Evolutionary conservation across 2,113 vertebrate species (phyloP).

Genomic region (Damaliscus lunatus): DNA sequence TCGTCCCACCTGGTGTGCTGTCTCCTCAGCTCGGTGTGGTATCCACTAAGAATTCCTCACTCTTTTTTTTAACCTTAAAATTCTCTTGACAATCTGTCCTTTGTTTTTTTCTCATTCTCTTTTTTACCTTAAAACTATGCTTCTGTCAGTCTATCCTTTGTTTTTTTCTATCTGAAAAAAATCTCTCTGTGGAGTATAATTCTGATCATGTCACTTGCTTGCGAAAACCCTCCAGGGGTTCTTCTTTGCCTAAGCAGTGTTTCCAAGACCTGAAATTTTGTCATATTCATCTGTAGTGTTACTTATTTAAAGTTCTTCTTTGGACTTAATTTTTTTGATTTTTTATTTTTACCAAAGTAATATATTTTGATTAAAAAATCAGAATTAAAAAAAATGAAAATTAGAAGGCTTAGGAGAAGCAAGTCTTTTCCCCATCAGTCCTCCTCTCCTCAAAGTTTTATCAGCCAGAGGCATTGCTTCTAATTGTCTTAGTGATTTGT

Average conservation of each 20-base stretch:
- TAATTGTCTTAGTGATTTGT: neutral
- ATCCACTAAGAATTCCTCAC: neutral
- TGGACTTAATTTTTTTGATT: neutral
- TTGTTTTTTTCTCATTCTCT: neutral
- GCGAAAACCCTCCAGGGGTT: neutral
- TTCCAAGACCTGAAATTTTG: neutral
- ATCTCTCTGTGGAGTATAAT: neutral
- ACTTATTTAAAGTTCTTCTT: neutral
- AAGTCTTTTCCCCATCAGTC: neutral
- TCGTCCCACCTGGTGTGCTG: fast-evolving
- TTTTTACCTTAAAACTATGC: neutral
- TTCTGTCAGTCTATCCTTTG: neutral
- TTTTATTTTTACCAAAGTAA: conserved; percentile 1
- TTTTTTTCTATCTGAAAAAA: neutral
- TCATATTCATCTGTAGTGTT: neutral
- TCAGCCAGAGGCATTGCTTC: neutral
- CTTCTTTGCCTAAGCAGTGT: neutral
- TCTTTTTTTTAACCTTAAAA: neutral
- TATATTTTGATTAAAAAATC: neutral
- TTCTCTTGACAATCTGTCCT: neutral
- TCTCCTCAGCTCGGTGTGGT: neutral
- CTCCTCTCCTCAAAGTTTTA: neutral
- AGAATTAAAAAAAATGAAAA: neutral
- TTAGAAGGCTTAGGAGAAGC: neutral
- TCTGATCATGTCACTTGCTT: neutral